phyloP scores from a whole-genome alignment of 1,140 invertebrate genomes.

The Ditylenchus dipsaci region DNA sequence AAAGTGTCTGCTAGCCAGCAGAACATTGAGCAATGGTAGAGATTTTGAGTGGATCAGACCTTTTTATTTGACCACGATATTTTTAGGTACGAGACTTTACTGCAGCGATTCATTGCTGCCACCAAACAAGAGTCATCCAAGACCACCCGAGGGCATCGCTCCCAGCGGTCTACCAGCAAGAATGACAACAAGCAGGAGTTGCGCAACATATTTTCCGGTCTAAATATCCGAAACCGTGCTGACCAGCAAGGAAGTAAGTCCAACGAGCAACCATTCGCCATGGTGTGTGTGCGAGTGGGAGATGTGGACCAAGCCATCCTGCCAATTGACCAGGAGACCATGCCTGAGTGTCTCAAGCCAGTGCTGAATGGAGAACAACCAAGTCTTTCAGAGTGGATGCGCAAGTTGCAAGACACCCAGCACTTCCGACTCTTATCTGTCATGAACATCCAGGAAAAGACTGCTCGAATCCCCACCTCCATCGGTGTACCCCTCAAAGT shows the following conservation, averaged over 20 bases:
- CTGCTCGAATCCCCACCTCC: slow-evolving; percentile 3
- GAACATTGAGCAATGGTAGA: slow-evolving; percentile 38
- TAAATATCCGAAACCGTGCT: not conserved
- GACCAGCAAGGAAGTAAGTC: not conserved
- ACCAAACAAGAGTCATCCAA: too few species aligned
- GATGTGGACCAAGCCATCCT: slow-evolving; percentile 36
- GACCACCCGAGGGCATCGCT: too few species aligned
- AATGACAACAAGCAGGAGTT: not conserved
- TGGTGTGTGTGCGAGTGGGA: slow-evolving; percentile 27
- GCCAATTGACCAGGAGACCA: slow-evolving; percentile 24
- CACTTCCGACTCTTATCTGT: not conserved
- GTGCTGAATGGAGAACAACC: not conserved
- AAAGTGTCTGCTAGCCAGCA: slow-evolving; percentile 27
- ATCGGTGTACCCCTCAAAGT: not conserved
- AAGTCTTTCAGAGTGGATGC: not conserved
- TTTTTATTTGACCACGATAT: too few species aligned
- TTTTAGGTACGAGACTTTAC: too few species aligned
- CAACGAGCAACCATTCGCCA: slow-evolving; percentile 31
- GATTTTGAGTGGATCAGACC: too few species aligned
- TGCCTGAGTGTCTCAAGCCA: slow-evolving; percentile 3
- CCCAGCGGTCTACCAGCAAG: not conserved
- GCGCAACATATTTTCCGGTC: not conserved
- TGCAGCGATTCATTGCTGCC: too few species aligned
- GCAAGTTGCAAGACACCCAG: not conserved
- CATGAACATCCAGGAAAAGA: slow-evolving; percentile 3